Base-by-base conservation (phyloP, 2,113 vertebrate species). In the Tympanuchus pallidicinctus region DNA sequence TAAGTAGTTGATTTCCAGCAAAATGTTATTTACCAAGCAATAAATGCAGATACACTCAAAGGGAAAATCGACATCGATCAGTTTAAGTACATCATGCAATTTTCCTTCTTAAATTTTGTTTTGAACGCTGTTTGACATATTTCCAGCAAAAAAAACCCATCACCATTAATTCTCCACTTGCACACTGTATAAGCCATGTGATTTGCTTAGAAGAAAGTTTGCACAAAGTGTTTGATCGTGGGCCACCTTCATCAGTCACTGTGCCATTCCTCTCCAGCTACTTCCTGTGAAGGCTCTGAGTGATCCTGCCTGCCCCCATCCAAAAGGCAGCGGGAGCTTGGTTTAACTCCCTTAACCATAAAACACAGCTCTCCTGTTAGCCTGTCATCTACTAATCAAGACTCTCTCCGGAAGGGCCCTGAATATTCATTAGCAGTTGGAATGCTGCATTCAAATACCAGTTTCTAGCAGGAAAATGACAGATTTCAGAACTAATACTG, bases 201-300 rank as follows among this genome's bases (percentile, higher is more conserved):
- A 96, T 98, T 97, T 97, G 97, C 96, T 97, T 94, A 83, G 77
- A 97, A 91, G 93, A 96, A 96, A 94, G 96, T 98, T 97, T 97
- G 94, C 96, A 96, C 93, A 72, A 91, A 93, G 91, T 88, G 74
- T 93, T 95, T 93, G 92, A 94, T 94, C 94, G 96, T 75, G 93
- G 92, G 95, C 76, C 69, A 65, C 70, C 78, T 94, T 96, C 96
- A 98, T 98, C 97, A 96, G 95, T 98, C 98, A 97, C 89, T 28
- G 11, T 91, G 97, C 96, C 97, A 97, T 74, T 66, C 77, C 93
- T 89, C 47, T 93, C 89, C 94, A 20, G 21, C 94, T 98, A 97
- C 97, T 98, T 97, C 86, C 94, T 96, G 95, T 32, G 70, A 95
- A 94, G 95, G 94, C 94, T 95, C 95, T 77, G 71, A 94, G 90